Conservation (phyloP, 2,888 invertebrate species). For the Cylindroiulus punctatus region DNA sequence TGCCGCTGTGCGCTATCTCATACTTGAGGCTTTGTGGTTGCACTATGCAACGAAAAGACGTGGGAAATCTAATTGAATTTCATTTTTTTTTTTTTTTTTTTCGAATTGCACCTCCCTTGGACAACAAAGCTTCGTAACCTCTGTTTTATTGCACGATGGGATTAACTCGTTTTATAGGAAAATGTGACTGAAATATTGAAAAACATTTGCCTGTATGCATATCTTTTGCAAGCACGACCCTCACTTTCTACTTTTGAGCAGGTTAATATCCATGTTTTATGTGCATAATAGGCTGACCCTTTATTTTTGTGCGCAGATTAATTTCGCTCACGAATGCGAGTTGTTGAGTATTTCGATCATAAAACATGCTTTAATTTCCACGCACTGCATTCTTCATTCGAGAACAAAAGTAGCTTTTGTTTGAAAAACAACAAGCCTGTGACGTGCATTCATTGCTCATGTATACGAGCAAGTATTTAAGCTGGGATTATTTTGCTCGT, state of each 20-base stretch:
- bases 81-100: neutral
- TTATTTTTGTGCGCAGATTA: neutral
- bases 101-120: neutral
- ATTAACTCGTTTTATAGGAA: slow-evolving; percentile 33
- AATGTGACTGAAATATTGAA: slow-evolving; percentile 47
- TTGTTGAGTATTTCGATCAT: neutral
- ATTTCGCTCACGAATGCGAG: neutral
- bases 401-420: neutral
- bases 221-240: neutral
- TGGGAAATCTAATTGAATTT: slow-evolving; percentile 37
- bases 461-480: neutral
- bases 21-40: slow-evolving; percentile 5
- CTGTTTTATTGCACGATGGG: neutral
- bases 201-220: neutral
- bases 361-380: slow-evolving; percentile 1
- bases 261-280: slow-evolving; percentile 9
- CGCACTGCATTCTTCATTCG: neutral
- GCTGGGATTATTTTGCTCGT: neutral
- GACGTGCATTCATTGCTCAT: neutral
- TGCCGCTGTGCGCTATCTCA: slow-evolving; percentile 10
- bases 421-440: neutral
- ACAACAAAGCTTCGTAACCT: neutral
- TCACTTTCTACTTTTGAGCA: neutral
- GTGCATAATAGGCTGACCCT: slow-evolving; percentile 13
- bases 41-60: neutral